Conservation (phyloP, 2,888 invertebrate genomes). For the Leptogaster cylindrica region DNA sequence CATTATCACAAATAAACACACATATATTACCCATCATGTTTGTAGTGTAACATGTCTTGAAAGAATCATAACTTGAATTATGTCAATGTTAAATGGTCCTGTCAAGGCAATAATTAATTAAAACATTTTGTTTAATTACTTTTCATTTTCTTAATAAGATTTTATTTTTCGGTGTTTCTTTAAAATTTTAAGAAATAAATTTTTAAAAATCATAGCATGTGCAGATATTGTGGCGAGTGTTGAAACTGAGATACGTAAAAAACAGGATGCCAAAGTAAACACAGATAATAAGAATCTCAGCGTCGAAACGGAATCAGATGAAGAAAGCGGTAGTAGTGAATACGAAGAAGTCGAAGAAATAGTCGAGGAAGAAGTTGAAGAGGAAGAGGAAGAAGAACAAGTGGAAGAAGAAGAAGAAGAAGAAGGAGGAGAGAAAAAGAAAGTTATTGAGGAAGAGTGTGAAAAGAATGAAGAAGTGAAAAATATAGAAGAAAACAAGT, state of each 20-base stretch:
- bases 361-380: slow-evolving; percentile 47
- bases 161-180: slow-evolving; percentile 2
- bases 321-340: slow-evolving; percentile 53
- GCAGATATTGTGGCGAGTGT: slow-evolving; percentile 61
- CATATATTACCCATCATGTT: slow-evolving; percentile 30
- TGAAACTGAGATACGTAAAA: slow-evolving; percentile 56
- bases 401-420: slow-evolving; percentile 47
- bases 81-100: neutral
- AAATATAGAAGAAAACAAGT: slow-evolving; percentile 43
- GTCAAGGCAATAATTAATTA: neutral
- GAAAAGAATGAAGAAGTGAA: slow-evolving; percentile 21
- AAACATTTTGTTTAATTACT: slow-evolving; percentile 10
- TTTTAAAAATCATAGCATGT: slow-evolving; percentile 24
- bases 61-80: slow-evolving; percentile 32
- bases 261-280: slow-evolving; percentile 39
- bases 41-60: slow-evolving; percentile 4
- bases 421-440: slow-evolving; percentile 41
- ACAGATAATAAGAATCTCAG: slow-evolving; percentile 30
- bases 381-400: slow-evolving; percentile 41
- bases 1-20: neutral
- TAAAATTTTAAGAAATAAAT: slow-evolving; percentile 14
- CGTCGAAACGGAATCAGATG: slow-evolving; percentile 49
- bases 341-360: slow-evolving; percentile 37
- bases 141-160: slow-evolving; percentile 29
- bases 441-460: slow-evolving; percentile 45